Percentiles rank a stretch among this genome's conserved stretches.
Conservation (phyloP, 2,888 invertebrate species). For the Gryllus longicercus region DNA sequence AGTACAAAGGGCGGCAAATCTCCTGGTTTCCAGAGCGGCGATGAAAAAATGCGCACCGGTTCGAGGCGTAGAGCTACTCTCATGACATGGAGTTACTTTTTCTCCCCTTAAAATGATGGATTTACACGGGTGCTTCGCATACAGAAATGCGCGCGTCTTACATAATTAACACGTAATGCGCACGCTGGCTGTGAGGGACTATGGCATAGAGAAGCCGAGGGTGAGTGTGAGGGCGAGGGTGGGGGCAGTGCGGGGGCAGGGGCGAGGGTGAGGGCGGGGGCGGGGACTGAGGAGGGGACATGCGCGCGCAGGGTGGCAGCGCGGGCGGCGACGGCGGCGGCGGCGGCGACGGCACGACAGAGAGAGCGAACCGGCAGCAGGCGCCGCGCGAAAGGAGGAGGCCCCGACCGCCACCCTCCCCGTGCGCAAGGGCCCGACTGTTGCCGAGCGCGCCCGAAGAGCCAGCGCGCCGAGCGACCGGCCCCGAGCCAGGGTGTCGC, state of each 20-base stretch:
- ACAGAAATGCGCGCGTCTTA: background rate
- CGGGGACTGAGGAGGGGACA: no score
- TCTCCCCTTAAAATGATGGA: background rate
- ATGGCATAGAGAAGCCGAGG: no score
- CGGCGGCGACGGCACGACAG: conserved; percentile 1
- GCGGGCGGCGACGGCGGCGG: background rate
- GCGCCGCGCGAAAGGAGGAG: conserved; percentile 19
- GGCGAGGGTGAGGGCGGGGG: no score
- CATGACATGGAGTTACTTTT: no score
- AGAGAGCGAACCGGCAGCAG: background rate
- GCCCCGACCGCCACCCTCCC: background rate
- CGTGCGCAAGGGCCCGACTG: conserved; percentile 25
- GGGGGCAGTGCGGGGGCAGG: no score
- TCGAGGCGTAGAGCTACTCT: no score
- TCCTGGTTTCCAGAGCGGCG: no score
- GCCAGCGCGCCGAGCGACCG: conserved; percentile 21
- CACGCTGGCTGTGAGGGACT: background rate
- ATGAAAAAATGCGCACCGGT: no score
- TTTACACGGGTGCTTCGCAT: background rate
- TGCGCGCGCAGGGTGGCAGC: background rate
- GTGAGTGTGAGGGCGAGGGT: no score
- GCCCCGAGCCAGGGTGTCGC: conserved; percentile 23
- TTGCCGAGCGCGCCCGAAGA: conserved; percentile 32
- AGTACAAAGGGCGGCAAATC: no score
- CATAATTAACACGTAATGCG: background rate